These are phyloP conservation scores for Dolomedes plantarius DNA, from an alignment of 2,888 invertebrate genomes.

Conservation along the genomic window DNA sequence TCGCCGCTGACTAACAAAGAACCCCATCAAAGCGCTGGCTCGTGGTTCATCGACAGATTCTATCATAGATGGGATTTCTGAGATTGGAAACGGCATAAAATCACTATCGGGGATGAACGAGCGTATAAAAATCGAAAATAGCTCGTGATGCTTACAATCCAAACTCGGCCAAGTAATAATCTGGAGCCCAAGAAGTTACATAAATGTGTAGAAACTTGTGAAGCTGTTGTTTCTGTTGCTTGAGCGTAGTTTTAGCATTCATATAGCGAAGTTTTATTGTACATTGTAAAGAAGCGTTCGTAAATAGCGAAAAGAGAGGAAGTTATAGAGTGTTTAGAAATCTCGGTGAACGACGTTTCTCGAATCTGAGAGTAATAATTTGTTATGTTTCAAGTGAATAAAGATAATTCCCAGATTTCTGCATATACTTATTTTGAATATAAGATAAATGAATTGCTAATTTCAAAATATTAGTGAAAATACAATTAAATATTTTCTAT, in stretches of 20 bases:
- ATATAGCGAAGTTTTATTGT: not conserved
- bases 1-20: constrained; percentile 52
- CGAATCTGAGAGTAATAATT: too few relatives aligned
- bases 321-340: too few relatives aligned
- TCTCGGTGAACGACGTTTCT: too few relatives aligned
- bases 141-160: not conserved
- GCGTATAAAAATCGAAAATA: constrained; percentile 48
- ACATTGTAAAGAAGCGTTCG: not conserved
- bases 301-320: too few relatives aligned
- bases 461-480: too few relatives aligned
- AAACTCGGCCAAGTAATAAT: constrained; percentile 6
- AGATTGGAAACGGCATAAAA: constrained; percentile 67
- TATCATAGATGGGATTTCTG: constrained; percentile 32
- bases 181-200: not conserved
- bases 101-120: constrained; percentile 41
- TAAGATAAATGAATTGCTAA: too few relatives aligned
- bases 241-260: not conserved
- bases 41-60: constrained; percentile 36
- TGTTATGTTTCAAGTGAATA: too few relatives aligned
- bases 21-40: constrained; percentile 48
- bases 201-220: constrained; percentile 13
- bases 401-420: too few relatives aligned
- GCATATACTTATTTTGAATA: too few relatives aligned
- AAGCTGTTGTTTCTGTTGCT: constrained; percentile 24
- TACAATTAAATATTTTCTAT: too few relatives aligned